These are phyloP conservation scores for Campoplex capitator DNA, from an alignment of 2,888 invertebrate genomes.

Conservation along the genomic window DNA sequence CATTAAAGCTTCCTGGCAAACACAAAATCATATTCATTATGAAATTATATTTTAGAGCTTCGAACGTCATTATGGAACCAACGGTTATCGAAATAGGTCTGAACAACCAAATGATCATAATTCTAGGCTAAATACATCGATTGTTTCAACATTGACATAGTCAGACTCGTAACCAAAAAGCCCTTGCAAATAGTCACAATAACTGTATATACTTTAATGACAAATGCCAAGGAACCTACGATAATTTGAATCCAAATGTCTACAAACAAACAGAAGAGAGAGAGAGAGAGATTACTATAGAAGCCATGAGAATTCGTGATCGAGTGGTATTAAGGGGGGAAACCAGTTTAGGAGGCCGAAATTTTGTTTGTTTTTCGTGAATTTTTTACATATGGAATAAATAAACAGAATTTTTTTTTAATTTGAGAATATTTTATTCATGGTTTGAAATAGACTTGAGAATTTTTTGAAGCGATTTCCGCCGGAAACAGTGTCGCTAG, in stretches of 20 bases:
- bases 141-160: slow-evolving; percentile 42
- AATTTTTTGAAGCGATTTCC: too few relatives aligned
- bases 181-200: slow-evolving; percentile 28
- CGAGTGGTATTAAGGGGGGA: too few relatives aligned
- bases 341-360: too few relatives aligned
- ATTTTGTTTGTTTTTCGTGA: too few relatives aligned
- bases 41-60: not conserved
- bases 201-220: slow-evolving; percentile 35
- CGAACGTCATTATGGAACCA: not conserved
- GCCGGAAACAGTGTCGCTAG: too few relatives aligned
- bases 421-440: too few relatives aligned
- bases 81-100: not conserved
- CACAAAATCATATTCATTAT: not conserved
- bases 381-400: too few relatives aligned
- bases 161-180: not conserved
- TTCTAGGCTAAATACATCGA: not conserved
- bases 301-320: slow-evolving; percentile 27
- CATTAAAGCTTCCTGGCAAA: not conserved
- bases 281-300: not conserved
- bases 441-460: too few relatives aligned
- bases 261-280: slow-evolving; percentile 7
- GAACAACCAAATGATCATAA: not conserved
- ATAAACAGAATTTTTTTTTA: too few relatives aligned
- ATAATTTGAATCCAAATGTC: not conserved
- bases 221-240: slow-evolving; percentile 25